These are phyloP conservation scores for Puffinus mauretanicus DNA, from an alignment of 2,113 vertebrate species.

Conservation along the genomic window DNA sequence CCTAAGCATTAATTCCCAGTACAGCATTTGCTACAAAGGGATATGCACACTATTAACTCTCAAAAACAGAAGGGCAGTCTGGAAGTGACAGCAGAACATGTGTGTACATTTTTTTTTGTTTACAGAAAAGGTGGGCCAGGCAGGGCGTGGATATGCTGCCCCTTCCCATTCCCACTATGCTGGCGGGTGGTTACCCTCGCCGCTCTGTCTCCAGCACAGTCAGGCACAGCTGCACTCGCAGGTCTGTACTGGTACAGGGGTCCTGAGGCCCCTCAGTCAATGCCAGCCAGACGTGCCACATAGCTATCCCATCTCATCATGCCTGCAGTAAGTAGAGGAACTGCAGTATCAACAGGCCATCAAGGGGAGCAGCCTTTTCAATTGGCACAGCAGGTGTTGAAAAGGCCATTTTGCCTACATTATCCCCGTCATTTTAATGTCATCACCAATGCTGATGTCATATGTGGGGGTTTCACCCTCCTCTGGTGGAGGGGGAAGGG, in stretches of 20 bases:
- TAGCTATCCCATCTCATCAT: neutral
- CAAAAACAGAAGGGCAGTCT: neutral
- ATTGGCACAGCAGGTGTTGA: neutral
- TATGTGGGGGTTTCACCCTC: neutral
- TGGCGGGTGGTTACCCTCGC: neutral
- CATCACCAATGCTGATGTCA: neutral
- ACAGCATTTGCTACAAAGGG: neutral
- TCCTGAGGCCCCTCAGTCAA: neutral
- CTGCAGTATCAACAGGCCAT: neutral
- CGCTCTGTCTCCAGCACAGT: neutral
- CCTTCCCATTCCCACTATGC: neutral
- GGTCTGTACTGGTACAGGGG: neutral
- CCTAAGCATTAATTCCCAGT: neutral
- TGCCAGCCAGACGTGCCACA: rapidly evolving
- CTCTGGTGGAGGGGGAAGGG: neutral
- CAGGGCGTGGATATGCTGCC: rapidly evolving
- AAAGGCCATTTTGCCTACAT: neutral
- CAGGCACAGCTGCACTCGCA: neutral
- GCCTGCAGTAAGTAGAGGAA: neutral
- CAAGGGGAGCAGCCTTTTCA: neutral
- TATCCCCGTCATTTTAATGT: neutral
- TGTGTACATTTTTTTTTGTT: neutral
- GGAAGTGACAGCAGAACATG: neutral
- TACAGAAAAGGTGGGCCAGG: neutral
- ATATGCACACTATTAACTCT: neutral